Conservation (phyloP, 2,888 invertebrate species). For the Habroteleia sp. region DNA sequence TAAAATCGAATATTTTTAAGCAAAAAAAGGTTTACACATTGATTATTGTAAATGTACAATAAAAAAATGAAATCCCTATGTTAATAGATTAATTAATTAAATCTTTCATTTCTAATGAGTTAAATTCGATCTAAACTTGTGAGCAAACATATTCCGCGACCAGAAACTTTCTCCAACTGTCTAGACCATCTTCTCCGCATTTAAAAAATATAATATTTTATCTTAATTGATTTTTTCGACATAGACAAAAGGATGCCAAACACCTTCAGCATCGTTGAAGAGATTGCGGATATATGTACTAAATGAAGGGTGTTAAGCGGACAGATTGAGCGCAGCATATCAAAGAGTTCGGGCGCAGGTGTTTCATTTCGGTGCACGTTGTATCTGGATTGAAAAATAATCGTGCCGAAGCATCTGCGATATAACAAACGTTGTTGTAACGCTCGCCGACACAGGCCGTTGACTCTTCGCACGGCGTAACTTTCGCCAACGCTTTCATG, state of each 20-base stretch:
- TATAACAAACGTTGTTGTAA: slow-evolving; percentile 63
- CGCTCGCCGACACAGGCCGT: slow-evolving; percentile 71
- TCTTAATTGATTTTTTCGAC: slow-evolving; percentile 4
- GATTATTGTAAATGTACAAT: no score
- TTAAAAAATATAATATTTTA: slow-evolving; percentile 8
- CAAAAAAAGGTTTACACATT: no score
- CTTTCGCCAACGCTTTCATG: slow-evolving; percentile 78
- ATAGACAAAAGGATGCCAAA: no score
- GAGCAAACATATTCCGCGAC: no score
- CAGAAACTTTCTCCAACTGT: slow-evolving; percentile 16
- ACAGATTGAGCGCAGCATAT: slow-evolving; percentile 47
- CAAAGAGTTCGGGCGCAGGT: slow-evolving; percentile 56
- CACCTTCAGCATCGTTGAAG: no score
- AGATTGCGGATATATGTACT: no score
- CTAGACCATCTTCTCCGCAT: not conserved
- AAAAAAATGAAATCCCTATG: no score
- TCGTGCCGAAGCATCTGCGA: slow-evolving; percentile 59
- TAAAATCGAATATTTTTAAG: no score
- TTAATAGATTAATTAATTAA: no score
- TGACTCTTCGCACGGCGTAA: slow-evolving; percentile 73
- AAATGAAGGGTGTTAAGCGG: slow-evolving; percentile 18
- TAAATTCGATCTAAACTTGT: no score
- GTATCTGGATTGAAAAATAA: slow-evolving; percentile 63
- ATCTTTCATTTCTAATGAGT: no score
- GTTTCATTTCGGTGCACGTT: slow-evolving; percentile 55